A percentile compares a stretch with the other conserved stretches of the same genome.
phyloP scores from a whole-genome alignment of 2,888 invertebrate species.

The Melinaea menophilus region DNA sequence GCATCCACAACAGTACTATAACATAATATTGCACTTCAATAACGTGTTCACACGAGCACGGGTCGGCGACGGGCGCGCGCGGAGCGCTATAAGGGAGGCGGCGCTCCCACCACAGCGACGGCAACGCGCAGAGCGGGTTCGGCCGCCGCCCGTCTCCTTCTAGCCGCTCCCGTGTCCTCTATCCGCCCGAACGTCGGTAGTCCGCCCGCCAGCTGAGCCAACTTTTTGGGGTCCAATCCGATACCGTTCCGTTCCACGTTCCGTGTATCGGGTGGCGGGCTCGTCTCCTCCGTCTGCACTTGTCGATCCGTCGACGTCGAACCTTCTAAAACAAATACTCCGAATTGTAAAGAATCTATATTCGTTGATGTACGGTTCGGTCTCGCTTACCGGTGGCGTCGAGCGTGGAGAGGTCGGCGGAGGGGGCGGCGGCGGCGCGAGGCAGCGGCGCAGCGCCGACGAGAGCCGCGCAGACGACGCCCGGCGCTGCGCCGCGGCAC shows the following conservation, averaged over 20 bases:
- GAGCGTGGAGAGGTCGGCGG: constrained; percentile 59
- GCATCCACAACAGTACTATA: not conserved
- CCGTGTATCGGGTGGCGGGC: constrained; percentile 25
- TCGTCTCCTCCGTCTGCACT: constrained; percentile 60
- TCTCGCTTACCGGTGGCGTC: constrained; percentile 14
- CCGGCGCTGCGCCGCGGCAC: constrained; percentile 44
- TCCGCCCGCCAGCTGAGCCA: constrained; percentile 37
- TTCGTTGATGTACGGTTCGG: not conserved
- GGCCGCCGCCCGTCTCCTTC: constrained; percentile 16
- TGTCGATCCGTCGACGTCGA: constrained; percentile 53
- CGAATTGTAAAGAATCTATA: not conserved
- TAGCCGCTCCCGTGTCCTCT: constrained; percentile 11
- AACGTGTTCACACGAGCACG: constrained; percentile 32
- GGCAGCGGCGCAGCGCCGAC: constrained; percentile 39
- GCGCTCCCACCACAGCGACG: constrained; percentile 20
- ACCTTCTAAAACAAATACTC: constrained; percentile 39
- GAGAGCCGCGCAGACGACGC: constrained; percentile 55
- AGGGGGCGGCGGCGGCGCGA: constrained; percentile 44
- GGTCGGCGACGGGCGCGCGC: constrained; percentile 17
- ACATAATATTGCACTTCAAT: not conserved
- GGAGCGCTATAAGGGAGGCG: constrained; percentile 25
- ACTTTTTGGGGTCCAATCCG: constrained; percentile 43
- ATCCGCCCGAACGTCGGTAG: constrained; percentile 28
- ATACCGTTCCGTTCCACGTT: constrained; percentile 36
- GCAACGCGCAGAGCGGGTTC: constrained; percentile 19